phyloP scores from a whole-genome alignment of 2,113 vertebrate species.

The Hippoglossus stenolepis region DNA sequence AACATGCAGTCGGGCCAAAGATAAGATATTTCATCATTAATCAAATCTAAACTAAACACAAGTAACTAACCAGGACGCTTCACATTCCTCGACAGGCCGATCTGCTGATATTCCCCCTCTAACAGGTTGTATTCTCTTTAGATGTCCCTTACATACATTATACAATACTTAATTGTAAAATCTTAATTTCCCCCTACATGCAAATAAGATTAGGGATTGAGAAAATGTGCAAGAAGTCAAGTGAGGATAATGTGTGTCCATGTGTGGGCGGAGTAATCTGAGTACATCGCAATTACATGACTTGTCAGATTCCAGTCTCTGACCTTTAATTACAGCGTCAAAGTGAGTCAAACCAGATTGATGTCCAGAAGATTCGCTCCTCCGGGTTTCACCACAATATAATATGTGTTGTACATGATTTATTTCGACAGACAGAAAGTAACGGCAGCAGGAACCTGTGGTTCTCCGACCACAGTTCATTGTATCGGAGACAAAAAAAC shows the following conservation, averaged over 20 bases:
- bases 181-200: too few relatives aligned
- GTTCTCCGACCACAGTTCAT: not conserved
- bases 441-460: not conserved
- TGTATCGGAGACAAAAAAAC: not conserved
- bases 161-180: too few relatives aligned
- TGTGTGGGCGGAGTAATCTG: not conserved
- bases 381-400: constrained; percentile 1
- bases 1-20: too few relatives aligned
- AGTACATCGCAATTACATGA: too few relatives aligned
- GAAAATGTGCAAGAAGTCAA: not conserved
- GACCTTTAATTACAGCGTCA: not conserved
- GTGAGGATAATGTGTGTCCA: not conserved
- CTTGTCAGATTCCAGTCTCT: not conserved
- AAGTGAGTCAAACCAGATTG: not conserved
- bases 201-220: not conserved
- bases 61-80: too few relatives aligned
- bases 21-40: too few relatives aligned
- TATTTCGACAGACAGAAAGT: not conserved
- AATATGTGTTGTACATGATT: not conserved
- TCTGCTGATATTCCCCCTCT: too few relatives aligned
- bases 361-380: not conserved
- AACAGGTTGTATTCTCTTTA: too few relatives aligned
- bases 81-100: too few relatives aligned
- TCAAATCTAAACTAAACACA: too few relatives aligned
- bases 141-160: too few relatives aligned